These are phyloP conservation scores for Popillia japonica DNA, from an alignment of 1,140 invertebrate genomes.

Conservation along the genomic window DNA sequence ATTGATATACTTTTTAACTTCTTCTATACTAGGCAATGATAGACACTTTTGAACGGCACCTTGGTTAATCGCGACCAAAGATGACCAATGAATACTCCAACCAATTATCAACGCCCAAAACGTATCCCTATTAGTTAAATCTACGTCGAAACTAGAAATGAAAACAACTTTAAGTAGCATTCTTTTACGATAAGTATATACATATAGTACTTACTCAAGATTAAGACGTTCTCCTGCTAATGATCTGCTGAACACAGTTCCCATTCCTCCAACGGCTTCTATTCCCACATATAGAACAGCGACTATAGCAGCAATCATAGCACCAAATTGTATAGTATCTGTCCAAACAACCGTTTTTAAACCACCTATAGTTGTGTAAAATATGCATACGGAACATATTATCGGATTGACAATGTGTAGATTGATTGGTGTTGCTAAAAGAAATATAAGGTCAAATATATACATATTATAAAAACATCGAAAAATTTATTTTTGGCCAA, in stretches of 20 bases:
- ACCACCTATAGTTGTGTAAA: conserved; percentile 80
- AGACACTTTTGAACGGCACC: conserved; percentile 67
- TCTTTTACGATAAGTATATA: no score
- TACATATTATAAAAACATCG: not conserved
- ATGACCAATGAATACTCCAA: conserved; percentile 65
- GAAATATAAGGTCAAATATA: not conserved
- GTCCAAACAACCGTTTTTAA: conserved; percentile 79
- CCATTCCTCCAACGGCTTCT: conserved; percentile 25
- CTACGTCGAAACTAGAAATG: conserved; percentile 63
- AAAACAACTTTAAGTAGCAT: not conserved
- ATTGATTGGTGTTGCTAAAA: conserved; percentile 28
- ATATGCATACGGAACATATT: conserved; percentile 71
- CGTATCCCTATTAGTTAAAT: conserved; percentile 64
- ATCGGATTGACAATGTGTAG: conserved; percentile 13
- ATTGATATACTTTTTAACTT: conserved; percentile 60
- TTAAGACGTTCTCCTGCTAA: not conserved
- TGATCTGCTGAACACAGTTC: not conserved
- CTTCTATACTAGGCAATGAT: conserved; percentile 61
- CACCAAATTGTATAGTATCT: conserved; percentile 71
- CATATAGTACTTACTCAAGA: conserved; percentile 19
- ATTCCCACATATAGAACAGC: conserved; percentile 17
- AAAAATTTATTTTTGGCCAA: no score
- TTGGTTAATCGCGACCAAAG: conserved; percentile 67
- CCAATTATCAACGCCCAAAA: conserved; percentile 67
- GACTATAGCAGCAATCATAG: conserved; percentile 14